phyloP scores from a whole-genome alignment of 1,140 invertebrate species.

The Armadillidium nasatum region DNA sequence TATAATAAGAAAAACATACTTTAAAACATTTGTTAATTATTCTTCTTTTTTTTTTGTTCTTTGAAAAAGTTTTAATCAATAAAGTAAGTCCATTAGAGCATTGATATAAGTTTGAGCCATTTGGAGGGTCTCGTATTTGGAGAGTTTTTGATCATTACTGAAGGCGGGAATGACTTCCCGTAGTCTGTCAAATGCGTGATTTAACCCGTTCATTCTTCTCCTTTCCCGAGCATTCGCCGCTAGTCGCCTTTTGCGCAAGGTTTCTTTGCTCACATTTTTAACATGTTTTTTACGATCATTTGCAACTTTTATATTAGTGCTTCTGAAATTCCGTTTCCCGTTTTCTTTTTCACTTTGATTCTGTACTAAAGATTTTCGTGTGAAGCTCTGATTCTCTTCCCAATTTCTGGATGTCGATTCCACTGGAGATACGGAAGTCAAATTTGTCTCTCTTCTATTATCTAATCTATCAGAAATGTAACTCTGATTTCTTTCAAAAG shows the following conservation, averaged over 20 bases:
- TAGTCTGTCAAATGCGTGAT: constrained; percentile 73
- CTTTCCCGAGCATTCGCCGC: constrained; percentile 72
- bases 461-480: no score
- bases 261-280: constrained; percentile 16
- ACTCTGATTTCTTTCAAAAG: no score
- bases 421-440: no score
- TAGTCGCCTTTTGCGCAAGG: constrained; percentile 56
- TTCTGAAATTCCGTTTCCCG: no score
- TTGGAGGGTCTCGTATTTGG: constrained; percentile 80
- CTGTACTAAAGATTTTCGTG: no score
- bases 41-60: no score
- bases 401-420: no score
- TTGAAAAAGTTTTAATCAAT: constrained; percentile 10
- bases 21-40: no score
- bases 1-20: no score
- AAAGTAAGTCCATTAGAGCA: constrained; percentile 74
- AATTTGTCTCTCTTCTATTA: no score
- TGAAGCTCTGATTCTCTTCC: no score
- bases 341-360: no score
- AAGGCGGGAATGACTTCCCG: constrained; percentile 74
- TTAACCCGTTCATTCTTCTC: constrained; percentile 73
- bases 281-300: neutral
- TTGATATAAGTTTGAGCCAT: constrained; percentile 80
- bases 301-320: neutral
- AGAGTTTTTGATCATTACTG: constrained; percentile 70